Evolutionary conservation across 2,888 invertebrate genomes (phyloP).

Genomic region (Epirrhoe alternata): DNA sequence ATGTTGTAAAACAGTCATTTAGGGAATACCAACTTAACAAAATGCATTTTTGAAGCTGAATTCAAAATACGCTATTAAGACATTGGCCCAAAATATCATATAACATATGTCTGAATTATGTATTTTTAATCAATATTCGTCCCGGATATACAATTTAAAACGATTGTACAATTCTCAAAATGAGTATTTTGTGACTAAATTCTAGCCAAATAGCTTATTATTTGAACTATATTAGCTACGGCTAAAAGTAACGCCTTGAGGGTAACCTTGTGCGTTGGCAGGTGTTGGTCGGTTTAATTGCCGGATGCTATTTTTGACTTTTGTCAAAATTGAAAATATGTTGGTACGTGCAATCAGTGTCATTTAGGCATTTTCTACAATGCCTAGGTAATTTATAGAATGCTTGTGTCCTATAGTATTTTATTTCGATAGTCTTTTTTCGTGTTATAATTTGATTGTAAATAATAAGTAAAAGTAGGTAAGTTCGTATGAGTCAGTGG

Average conservation of each 20-base stretch:
- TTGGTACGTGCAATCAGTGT: not conserved
- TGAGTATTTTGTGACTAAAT: no score
- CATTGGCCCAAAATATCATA: not conserved
- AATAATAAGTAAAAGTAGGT: no score
- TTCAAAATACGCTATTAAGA: not conserved
- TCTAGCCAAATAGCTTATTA: no score
- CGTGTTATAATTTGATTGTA: no score
- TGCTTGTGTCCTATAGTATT: no score
- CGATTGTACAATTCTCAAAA: no score
- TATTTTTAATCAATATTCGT: not conserved
- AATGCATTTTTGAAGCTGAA: not conserved
- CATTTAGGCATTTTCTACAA: not conserved
- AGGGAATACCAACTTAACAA: not conserved
- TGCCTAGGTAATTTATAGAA: no score
- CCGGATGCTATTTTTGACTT: slow-evolving; percentile 32
- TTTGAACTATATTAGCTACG: slow-evolving; percentile 32
- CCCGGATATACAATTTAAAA: not conserved
- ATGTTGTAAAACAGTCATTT: not conserved
- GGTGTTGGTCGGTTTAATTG: slow-evolving; percentile 22
- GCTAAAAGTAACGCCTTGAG: slow-evolving; percentile 29
- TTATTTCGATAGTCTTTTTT: no score
- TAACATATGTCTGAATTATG: not conserved
- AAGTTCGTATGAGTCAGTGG: no score
- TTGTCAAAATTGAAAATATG: slow-evolving; percentile 11
- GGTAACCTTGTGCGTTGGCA: slow-evolving; percentile 31